These are phyloP conservation scores for Coptodon bakossiorum DNA, from an alignment of 2,113 vertebrate genomes.

Conservation along the genomic window DNA sequence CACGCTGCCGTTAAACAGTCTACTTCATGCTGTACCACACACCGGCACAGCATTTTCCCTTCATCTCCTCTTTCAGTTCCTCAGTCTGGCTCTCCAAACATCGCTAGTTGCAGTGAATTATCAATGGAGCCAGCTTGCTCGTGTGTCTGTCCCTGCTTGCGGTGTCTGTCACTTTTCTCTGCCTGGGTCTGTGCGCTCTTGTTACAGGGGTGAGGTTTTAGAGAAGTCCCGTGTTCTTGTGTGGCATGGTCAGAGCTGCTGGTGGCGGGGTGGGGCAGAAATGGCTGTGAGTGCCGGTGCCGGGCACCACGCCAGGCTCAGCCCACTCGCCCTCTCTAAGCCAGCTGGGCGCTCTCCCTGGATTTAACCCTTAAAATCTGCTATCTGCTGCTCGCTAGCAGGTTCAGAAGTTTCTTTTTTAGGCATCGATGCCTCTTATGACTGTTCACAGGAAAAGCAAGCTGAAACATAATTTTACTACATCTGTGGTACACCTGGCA, in stretches of 20 bases:
- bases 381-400: not conserved
- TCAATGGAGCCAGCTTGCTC: not conserved
- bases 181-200: not conserved
- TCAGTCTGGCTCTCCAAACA: not conserved
- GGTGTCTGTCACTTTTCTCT: not conserved
- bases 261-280: slow-evolving; percentile 8
- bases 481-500: not conserved
- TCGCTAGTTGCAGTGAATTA: not conserved
- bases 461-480: not conserved
- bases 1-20: not conserved
- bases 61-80: not conserved
- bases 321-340: slow-evolving; percentile 30
- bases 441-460: not conserved
- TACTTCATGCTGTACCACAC: not conserved
- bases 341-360: slow-evolving; percentile 40
- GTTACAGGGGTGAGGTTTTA: slow-evolving; percentile 19
- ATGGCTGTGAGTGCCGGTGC: slow-evolving; percentile 27
- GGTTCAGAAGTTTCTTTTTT: not conserved
- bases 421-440: not conserved
- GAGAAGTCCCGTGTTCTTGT: slow-evolving; percentile 27
- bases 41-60: not conserved
- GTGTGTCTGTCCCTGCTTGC: not conserved
- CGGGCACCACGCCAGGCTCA: slow-evolving; percentile 25
- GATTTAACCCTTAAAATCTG: slow-evolving; percentile 34
- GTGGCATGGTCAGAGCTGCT: slow-evolving; percentile 27